Conservation (phyloP, 1,140 invertebrate species). For the Pteromalus puparum region DNA sequence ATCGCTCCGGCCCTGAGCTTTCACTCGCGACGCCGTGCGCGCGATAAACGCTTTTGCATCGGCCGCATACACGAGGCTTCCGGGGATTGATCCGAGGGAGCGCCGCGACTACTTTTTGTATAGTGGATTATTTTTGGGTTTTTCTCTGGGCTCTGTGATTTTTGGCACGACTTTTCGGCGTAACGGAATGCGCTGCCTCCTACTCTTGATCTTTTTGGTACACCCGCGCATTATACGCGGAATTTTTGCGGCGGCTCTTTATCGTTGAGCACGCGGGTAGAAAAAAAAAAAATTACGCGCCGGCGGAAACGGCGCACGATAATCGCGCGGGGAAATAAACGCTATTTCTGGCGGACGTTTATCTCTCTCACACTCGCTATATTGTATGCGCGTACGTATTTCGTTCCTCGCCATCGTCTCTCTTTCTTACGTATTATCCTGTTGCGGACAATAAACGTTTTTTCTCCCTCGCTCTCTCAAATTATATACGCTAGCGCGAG, state of each 20-base stretch:
- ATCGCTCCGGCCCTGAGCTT: not conserved
- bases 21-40: too few relatives aligned
- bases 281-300: not conserved
- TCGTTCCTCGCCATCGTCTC: not conserved
- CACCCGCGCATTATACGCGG: not conserved
- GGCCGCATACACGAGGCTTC: not conserved
- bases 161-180: constrained; percentile 2
- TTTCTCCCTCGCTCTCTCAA: not conserved
- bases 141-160: not conserved
- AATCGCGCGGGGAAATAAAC: not conserved
- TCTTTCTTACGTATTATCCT: not conserved
- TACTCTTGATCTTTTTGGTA: too few relatives aligned
- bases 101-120: not conserved
- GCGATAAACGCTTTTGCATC: not conserved
- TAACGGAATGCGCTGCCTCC: not conserved
- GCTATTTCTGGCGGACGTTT: not conserved
- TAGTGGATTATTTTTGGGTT: not conserved
- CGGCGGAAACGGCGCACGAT: not conserved
- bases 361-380: not conserved
- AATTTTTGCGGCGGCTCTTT: not conserved
- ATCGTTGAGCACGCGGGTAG: not conserved
- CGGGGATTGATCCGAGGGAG: not conserved
- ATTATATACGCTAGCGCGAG: too few relatives aligned
- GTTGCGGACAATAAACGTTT: not conserved
- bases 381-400: not conserved